Conservation (phyloP, 2,797 vertebrate genomes). For the Muscicapa comitata region DNA sequence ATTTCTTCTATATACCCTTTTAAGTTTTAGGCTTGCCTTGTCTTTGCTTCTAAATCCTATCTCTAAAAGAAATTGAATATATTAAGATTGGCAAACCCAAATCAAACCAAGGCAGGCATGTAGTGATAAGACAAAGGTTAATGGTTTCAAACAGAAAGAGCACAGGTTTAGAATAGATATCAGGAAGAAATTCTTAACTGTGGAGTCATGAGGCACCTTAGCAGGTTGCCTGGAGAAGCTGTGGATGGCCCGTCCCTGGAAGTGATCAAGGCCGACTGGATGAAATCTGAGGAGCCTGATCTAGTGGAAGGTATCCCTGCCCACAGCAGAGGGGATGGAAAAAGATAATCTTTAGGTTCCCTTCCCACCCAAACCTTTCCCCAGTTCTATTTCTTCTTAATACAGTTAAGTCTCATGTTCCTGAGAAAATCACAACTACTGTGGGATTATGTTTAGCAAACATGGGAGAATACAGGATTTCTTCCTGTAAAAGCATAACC, state of each 20-base stretch:
- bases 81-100: too few species aligned
- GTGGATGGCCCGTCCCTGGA: neutral
- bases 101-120: too few species aligned
- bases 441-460: conserved; percentile 36
- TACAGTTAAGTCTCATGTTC: conserved; percentile 46
- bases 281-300: neutral
- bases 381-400: neutral
- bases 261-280: neutral
- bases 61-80: too few species aligned
- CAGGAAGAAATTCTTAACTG: neutral
- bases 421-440: conserved; percentile 63
- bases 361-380: neutral
- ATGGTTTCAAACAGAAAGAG: neutral
- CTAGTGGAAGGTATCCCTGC: neutral
- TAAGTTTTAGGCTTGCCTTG: too few species aligned
- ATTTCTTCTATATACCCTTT: too few species aligned
- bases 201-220: neutral
- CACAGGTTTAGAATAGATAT: neutral
- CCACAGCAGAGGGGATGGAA: neutral
- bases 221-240: accelerated
- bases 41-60: too few species aligned
- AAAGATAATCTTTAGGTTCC: neutral
- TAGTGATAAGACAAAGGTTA: neutral
- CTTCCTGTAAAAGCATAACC: conserved; percentile 31
- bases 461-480: conserved; percentile 37